Base-by-base conservation (phyloP, 2,113 vertebrate species). In the Otus sunia region DNA sequence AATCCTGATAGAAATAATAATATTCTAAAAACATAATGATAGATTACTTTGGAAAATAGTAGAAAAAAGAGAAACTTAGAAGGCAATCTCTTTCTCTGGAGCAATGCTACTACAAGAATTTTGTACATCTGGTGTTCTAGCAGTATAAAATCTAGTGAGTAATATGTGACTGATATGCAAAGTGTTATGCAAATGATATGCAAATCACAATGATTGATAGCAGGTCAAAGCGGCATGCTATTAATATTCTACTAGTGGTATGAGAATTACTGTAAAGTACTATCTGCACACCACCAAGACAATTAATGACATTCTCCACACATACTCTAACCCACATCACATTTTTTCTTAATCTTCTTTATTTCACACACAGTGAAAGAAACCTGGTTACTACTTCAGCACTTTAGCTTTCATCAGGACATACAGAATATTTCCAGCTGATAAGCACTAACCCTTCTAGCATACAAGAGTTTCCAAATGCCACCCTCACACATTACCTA, bases 341-440 rank as follows among this genome's bases (percentile, higher is more conserved):
- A 14, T 53, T 92, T 93, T 94, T 86, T 78, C 66, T 91, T 64
- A 58, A 79, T 68, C 39, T 68, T 78, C 75, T 73, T 95, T 93
- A 91, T 94, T 96, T 96, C 86, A 92, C 36, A 80, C 34, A 87
- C 63, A 85, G 53, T 83, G 25, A 92, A 94, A 86, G 58, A 96
- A 94, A 59, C 36, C 37, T 50, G 59, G 30, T 68, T 74, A 71
- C 41, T 83, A 41, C 49, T 90, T 84, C 79, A 94, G 73, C 16
- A 27, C 66, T 93, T 58, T 73, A n/a, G 3, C 91, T 96, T 96
- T 94, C 71, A 94, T 88, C 68, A 76, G 41, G 63, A 89, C 6
- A 50, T 23, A 49, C 29, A 36, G 37, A 94, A 84, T 55, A 92
- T 73, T 84, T 75, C 47, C 60, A 95, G 67, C 26, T 52, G 47